A percentile compares a stretch with the other conserved stretches of the same genome.
These are phyloP conservation scores for Sardina pilchardus DNA, from an alignment of 2,113 vertebrate genomes.

Conservation along the genomic window DNA sequence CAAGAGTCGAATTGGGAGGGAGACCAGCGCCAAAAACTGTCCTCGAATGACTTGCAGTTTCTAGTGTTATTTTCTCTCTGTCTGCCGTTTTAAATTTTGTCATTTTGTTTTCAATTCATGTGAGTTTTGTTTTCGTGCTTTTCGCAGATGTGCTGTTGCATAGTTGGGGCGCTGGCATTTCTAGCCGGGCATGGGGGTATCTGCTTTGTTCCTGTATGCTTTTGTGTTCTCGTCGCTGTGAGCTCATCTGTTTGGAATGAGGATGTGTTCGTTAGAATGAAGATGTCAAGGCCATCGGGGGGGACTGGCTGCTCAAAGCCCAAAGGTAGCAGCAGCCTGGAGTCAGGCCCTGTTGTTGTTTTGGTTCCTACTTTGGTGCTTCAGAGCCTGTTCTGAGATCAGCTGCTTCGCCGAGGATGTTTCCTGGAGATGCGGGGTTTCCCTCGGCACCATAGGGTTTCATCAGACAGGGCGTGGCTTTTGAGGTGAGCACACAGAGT, in stretches of 20 bases:
- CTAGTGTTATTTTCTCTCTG: neutral
- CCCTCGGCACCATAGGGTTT: neutral
- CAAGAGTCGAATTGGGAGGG: neutral
- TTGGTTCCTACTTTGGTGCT: neutral
- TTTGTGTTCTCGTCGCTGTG: neutral
- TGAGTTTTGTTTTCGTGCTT: neutral
- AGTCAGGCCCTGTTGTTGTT: neutral
- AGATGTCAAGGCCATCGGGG: neutral
- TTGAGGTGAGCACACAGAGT: neutral
- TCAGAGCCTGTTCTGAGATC: neutral
- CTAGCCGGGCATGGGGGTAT: neutral
- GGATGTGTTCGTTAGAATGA: conserved; percentile 10
- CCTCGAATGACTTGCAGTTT: neutral
- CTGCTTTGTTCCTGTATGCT: neutral
- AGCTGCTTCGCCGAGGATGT: neutral
- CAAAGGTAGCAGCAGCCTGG: neutral
- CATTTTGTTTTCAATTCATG: neutral
- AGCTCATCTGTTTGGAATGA: neutral
- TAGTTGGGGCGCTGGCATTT: neutral
- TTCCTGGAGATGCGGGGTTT: neutral
- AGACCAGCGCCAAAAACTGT: neutral
- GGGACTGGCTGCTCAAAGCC: neutral
- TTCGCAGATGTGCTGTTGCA: neutral
- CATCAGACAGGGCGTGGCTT: neutral
- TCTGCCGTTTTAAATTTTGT: neutral